Evolutionary conservation across 2,797 vertebrate species (phyloP), one percentile per base, ranked within the genome.

Genomic region (Coregonus sp.): DNA sequence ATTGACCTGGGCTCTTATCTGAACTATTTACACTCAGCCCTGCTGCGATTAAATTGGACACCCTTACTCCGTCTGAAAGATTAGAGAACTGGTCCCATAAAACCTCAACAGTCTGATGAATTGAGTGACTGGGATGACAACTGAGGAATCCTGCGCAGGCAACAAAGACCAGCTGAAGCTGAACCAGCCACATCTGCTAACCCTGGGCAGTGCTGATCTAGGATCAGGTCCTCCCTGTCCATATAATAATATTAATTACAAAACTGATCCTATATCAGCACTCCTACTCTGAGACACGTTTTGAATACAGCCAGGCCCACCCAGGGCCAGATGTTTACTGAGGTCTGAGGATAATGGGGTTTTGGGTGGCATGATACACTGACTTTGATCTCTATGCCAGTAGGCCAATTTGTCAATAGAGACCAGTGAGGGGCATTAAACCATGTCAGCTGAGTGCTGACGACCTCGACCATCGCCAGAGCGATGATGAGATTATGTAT

Each of bases 1-100:
- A 70, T 76, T 83, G 82, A 82, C 79, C 80, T 77, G 65, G 73
- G 82, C 82, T 75, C 83, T 84, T 59, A 83, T 83, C 80, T 87
- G 78, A 73, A 76, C 40, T 66, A 81, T 81, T 86, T 79, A 81
- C 79, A 65, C 18, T 54, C 59, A 65, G 29, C 74, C 20, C 29
- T 20, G 63, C 59, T 16, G 72, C n/a, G 61, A 40, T 76, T 1
- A 74, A 0, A 25, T 77, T 72, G 6, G 66, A 50, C 52, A 52
- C 40, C 66, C 70, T 79, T 75, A 70, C 40, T 67, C 54, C 31
- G 72, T 70, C 84, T 71, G 59, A 29, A 1, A 4, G 59, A 25
- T 29, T 40, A 70, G 14, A 70, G 68, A 66, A 33, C 16, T 54
- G 31, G 31, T 33, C 2, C 31, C 16, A 78, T 63, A 63, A 33